Evolutionary conservation across 2,888 invertebrate genomes (phyloP), one percentile per base, ranked within the genome.

Genomic region (Andrena marginata): DNA sequence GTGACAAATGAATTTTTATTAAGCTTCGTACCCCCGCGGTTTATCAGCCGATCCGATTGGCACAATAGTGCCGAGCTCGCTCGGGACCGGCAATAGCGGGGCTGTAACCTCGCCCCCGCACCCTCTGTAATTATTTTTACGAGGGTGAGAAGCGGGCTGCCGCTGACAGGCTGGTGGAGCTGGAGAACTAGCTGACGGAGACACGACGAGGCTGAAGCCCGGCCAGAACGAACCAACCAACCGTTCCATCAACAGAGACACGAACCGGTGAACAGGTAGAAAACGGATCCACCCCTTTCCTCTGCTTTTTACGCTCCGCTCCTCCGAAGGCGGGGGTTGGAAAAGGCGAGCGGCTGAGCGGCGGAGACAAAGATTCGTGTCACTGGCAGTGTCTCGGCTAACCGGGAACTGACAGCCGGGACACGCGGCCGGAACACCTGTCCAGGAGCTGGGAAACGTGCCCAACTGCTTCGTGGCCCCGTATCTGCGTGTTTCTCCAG

Each of bases 1-100:
- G 84, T 89, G 89, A 89, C 90, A 90, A 93, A 93, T 93, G 92
- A 93, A 93, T 91, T 93, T 93, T 92, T 93, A 93, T 92, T 92
- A 90, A 89, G 89, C 84, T 70, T 85, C 70, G 69, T 69, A 49
- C 60, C 85, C 89, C 89, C 88, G 89, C 85, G 86, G 90, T 89
- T 92, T 91, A 93, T 93, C 91, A 90, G 87, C 86, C 87, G 89
- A 90, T 89, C 89, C 90, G 90, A 91, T 91, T 90, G 91, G 91
- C 91, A 92, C 91, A 92, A 93, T 92, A 87, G 91, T 87, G 77
- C 77, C 79, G 81, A 82, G 77, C 67, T 80, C 80, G 82, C 23
- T 23, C 81, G 81, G 77, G 85, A 78, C 85, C 70, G 60, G 56
- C 70, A 75, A 84, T 82, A 85, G 75, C 78, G 67, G 64, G 35